phyloP scores from a whole-genome alignment of 2,797 vertebrate genomes.

The Gymnocypris eckloni region DNA sequence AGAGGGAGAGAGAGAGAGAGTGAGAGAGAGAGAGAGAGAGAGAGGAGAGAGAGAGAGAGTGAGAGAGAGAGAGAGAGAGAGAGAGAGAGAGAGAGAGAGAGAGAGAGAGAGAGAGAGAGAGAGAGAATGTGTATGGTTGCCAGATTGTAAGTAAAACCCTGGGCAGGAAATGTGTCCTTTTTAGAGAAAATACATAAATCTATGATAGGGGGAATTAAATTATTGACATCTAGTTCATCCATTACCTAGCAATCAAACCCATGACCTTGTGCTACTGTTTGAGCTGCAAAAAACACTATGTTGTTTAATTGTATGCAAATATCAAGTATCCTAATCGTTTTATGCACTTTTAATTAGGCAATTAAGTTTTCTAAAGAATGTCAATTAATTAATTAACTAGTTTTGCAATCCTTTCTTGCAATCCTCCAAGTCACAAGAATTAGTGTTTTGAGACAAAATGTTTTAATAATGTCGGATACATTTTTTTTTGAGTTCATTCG shows the following conservation, averaged over 20 bases:
- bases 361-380: slow-evolving; percentile 14
- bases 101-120: neutral
- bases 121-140: neutral
- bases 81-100: too few relatives aligned
- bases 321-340: neutral
- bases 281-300: neutral
- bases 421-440: neutral
- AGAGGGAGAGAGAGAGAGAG: neutral
- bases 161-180: neutral
- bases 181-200: neutral
- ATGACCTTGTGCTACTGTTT: neutral
- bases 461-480: neutral
- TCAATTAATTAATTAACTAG: too few relatives aligned
- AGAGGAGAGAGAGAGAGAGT: neutral
- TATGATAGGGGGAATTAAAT: neutral
- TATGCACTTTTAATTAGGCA: slow-evolving; percentile 17
- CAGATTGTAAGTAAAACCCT: neutral
- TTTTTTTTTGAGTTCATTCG: neutral
- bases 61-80: neutral
- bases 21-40: neutral
- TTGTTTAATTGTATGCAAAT: neutral
- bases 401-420: neutral
- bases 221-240: neutral
- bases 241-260: neutral
- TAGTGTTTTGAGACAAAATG: neutral